phyloP scores from a whole-genome alignment of 2,888 invertebrate genomes.

The Diabrotica balteata region DNA sequence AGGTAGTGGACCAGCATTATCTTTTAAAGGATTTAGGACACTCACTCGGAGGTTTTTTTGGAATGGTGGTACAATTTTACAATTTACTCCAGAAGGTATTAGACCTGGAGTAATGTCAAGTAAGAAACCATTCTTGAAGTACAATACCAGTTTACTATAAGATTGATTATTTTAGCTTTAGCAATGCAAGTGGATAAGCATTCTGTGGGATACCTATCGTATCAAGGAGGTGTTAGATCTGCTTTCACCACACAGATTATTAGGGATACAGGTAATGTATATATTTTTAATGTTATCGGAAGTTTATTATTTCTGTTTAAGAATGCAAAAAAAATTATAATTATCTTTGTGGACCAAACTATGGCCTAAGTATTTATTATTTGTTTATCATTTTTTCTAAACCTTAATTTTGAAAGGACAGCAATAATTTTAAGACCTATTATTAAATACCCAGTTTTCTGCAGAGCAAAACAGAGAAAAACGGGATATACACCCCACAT shows the following conservation, averaged over 20 bases:
- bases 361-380: no score
- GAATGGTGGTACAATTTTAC: slow-evolving; percentile 78
- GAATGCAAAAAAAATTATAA: no score
- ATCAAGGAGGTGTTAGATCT: slow-evolving; percentile 74
- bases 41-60: slow-evolving; percentile 77
- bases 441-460: no score
- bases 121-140: slow-evolving; percentile 57
- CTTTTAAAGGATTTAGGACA: slow-evolving; percentile 80
- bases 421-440: no score
- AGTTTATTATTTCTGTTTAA: not conserved
- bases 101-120: slow-evolving; percentile 80
- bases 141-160: not conserved
- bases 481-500: no score
- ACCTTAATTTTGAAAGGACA: no score
- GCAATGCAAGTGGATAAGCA: slow-evolving; percentile 87
- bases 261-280: slow-evolving; percentile 71
- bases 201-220: slow-evolving; percentile 87
- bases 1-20: slow-evolving; percentile 77
- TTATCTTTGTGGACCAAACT: no score
- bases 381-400: no score
- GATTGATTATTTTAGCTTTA: slow-evolving; percentile 65
- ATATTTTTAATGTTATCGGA: not conserved
- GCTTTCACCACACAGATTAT: slow-evolving; percentile 84
- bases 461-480: no score
- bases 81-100: slow-evolving; percentile 79